Conservation (phyloP, 1,140 invertebrate species). For the Ceratina japonica region DNA sequence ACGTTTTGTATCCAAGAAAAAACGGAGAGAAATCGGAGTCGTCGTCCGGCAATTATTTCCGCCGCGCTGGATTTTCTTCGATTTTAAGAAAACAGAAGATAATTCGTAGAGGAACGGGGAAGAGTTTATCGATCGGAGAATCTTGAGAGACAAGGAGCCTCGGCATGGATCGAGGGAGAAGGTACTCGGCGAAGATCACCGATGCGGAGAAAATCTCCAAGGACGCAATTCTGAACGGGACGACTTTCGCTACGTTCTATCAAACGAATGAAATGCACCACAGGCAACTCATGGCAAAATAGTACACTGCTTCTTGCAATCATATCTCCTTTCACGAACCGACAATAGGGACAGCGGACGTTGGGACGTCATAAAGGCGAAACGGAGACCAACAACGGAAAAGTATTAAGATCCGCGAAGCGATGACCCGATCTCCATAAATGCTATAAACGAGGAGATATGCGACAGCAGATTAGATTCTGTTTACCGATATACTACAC, state of each 20-base stretch:
- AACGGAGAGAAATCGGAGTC: neutral
- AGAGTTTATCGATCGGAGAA: constrained; percentile 8
- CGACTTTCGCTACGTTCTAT: neutral
- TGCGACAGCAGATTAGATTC: too few species aligned
- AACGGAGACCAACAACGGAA: neutral
- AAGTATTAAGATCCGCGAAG: too few species aligned
- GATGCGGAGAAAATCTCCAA: neutral
- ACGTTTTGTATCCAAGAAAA: neutral
- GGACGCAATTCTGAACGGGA: constrained; percentile 4
- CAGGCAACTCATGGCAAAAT: neutral
- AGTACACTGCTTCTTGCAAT: neutral
- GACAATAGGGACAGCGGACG: too few species aligned
- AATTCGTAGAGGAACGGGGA: neutral
- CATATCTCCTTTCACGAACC: neutral
- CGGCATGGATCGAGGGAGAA: neutral
- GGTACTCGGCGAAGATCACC: neutral
- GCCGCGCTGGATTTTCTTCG: neutral
- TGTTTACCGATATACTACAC: too few species aligned
- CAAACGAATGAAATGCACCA: neutral
- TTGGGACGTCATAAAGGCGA: neutral
- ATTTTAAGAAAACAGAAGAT: neutral
- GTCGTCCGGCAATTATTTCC: neutral
- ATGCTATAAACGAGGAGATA: too few species aligned
- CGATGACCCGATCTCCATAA: too few species aligned
- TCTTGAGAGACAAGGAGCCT: neutral